These are phyloP conservation scores for Teleogryllus occipitalis DNA, from an alignment of 1,140 invertebrate genomes.

Conservation along the genomic window DNA sequence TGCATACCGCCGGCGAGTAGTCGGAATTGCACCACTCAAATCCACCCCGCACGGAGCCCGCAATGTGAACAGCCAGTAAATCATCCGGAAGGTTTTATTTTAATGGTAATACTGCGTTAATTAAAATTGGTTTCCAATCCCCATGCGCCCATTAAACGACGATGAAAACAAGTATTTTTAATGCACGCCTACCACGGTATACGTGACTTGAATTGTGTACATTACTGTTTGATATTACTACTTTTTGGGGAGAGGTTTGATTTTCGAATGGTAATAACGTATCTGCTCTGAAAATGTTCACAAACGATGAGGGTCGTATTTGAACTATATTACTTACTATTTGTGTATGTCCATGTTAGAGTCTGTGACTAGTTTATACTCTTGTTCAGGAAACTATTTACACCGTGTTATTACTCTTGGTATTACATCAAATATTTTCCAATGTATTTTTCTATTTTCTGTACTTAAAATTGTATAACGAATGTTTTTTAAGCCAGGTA, in stretches of 20 bases:
- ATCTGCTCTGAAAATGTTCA: background rate
- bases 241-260: background rate
- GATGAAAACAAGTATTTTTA: conserved; percentile 6
- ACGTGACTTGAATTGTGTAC: background rate
- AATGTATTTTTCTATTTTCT: too few species aligned
- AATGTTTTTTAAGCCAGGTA: too few species aligned
- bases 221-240: background rate
- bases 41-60: background rate
- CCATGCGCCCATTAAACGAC: background rate
- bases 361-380: too few species aligned
- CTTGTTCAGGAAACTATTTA: too few species aligned
- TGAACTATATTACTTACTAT: too few species aligned
- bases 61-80: background rate
- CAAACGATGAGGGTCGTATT: too few species aligned
- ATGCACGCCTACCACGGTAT: background rate
- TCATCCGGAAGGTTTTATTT: background rate
- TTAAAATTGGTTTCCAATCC: background rate
- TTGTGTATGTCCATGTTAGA: too few species aligned
- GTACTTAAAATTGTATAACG: too few species aligned
- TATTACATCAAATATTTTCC: too few species aligned
- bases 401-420: too few species aligned
- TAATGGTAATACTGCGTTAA: background rate
- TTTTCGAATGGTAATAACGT: background rate
- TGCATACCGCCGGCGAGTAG: too few species aligned
- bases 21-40: background rate